Conservation (phyloP, 1,140 invertebrate species). For the Zophobas morio region DNA sequence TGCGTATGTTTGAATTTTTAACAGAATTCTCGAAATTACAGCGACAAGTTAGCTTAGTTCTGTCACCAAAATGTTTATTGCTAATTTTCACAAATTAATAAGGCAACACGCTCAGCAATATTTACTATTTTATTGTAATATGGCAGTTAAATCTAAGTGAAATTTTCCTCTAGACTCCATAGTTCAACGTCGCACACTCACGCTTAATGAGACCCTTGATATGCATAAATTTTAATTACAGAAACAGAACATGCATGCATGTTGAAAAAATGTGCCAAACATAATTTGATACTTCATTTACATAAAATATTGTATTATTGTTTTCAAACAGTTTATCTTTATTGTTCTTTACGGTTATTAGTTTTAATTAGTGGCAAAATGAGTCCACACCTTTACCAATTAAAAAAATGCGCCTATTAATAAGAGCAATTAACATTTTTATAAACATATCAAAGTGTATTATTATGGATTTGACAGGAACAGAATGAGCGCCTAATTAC, state of each 20-base stretch:
- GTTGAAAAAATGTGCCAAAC: conserved; percentile 21
- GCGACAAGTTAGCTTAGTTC: neutral
- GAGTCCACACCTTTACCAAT: conserved; percentile 32
- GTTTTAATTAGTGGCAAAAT: conserved; percentile 30
- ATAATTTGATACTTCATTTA: conserved; percentile 9
- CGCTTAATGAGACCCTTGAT: too few species aligned
- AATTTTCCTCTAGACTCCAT: too few species aligned
- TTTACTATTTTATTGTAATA: too few species aligned
- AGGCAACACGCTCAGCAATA: neutral
- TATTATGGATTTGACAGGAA: neutral
- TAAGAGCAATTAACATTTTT: conserved; percentile 27
- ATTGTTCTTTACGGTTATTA: conserved; percentile 28
- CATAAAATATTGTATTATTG: conserved; percentile 2
- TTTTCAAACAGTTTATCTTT: conserved; percentile 17
- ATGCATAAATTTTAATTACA: too few species aligned
- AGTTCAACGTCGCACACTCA: too few species aligned
- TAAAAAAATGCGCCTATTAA: conserved; percentile 4
- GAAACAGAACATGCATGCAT: neutral
- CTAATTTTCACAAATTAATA: conserved; percentile 26
- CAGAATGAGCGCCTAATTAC: conserved; percentile 2
- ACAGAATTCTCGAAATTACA: conserved; percentile 27
- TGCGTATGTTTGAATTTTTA: conserved; percentile 28
- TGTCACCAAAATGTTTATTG: conserved; percentile 30
- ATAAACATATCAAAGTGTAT: neutral
- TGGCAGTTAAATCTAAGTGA: too few species aligned